Evolutionary conservation across 2,888 invertebrate species (phyloP).

Genomic region (Chouioia cunea): DNA sequence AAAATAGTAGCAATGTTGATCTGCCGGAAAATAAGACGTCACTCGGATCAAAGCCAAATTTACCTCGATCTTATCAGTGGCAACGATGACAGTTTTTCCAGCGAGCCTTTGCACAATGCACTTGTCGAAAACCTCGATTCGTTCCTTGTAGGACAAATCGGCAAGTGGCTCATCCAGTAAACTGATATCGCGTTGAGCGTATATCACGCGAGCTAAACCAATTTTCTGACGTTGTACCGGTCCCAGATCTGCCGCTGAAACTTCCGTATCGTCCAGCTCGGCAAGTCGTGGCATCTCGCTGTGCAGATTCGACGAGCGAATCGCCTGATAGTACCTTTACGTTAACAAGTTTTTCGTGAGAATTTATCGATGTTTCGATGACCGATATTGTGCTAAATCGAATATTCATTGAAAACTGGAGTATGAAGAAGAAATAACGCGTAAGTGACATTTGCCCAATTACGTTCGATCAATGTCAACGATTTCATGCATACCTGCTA

Average conservation of each 20-base stretch:
- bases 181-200: slow-evolving; percentile 61
- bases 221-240: slow-evolving; percentile 71
- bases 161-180: slow-evolving; percentile 56
- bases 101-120: slow-evolving; percentile 50
- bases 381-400: no score
- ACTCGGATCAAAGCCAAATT: neutral
- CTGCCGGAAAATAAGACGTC: no score
- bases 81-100: slow-evolving; percentile 52
- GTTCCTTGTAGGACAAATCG: slow-evolving; percentile 48
- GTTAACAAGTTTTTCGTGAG: no score
- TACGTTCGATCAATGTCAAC: neutral
- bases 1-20: no score
- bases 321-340: slow-evolving; percentile 69
- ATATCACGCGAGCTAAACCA: slow-evolving; percentile 71
- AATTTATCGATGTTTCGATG: no score
- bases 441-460: no score
- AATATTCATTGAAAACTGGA: no score
- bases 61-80: slow-evolving; percentile 54
- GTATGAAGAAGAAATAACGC: no score
- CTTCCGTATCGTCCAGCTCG: slow-evolving; percentile 72
- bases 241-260: slow-evolving; percentile 69
- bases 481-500: slow-evolving; percentile 58
- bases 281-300: slow-evolving; percentile 71
- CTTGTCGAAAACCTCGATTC: slow-evolving; percentile 53
- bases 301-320: slow-evolving; percentile 70